A percentile compares a stretch with the other conserved stretches of the same genome.
These are phyloP conservation scores for Perccottus glenii DNA, from an alignment of 2,113 vertebrate species.

Conservation along the genomic window DNA sequence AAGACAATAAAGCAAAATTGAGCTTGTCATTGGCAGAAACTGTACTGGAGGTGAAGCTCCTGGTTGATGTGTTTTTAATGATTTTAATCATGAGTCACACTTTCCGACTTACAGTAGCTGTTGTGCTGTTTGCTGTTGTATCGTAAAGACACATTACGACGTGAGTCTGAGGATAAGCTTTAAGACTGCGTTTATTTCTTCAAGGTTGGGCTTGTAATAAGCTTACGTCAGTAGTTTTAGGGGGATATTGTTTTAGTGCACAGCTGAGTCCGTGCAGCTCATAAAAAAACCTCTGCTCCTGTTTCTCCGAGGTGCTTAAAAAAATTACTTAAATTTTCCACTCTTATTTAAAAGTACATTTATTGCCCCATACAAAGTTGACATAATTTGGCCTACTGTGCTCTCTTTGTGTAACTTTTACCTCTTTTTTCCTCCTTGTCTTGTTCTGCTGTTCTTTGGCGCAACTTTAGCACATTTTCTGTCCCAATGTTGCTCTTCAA, in stretches of 20 bases:
- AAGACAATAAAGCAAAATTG: no score
- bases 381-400: conserved; percentile 4
- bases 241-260: conserved; percentile 35
- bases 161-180: not conserved
- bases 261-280: conserved; percentile 21
- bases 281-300: conserved; percentile 21
- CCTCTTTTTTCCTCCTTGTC: not conserved
- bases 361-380: not conserved
- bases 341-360: conserved; percentile 32
- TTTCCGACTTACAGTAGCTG: no score
- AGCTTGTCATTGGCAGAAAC: no score
- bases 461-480: conserved; percentile 21
- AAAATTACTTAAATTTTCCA: conserved; percentile 45
- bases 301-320: conserved; percentile 1
- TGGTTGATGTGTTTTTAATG: no score
- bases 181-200: conserved; percentile 26
- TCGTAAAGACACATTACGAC: no score
- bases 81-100: no score
- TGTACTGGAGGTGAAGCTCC: no score
- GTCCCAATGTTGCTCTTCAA: not conserved
- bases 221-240: conserved; percentile 9
- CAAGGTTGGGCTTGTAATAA: conserved; percentile 15
- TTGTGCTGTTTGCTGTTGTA: no score
- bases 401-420: not conserved
- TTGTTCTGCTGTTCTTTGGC: conserved; percentile 1